Evolutionary conservation across 2,797 vertebrate species (phyloP).

Genomic region (Rhinichthys osculus): DNA sequence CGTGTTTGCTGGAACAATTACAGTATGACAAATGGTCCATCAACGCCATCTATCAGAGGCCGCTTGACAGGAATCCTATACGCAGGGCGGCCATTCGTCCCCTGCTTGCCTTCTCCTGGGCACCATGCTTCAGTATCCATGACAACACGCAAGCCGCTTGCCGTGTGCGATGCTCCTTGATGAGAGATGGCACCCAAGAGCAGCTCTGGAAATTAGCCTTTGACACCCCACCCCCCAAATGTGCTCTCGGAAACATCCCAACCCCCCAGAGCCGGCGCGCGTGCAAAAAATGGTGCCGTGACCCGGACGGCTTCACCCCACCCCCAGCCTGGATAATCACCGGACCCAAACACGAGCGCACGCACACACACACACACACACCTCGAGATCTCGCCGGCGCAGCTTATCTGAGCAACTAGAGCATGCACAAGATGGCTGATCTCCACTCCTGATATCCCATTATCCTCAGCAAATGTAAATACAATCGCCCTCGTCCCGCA

Average conservation of each 20-base stretch:
- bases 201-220: slow-evolving; percentile 86
- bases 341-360: neutral
- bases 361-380: slow-evolving; percentile 8
- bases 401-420: slow-evolving; percentile 46
- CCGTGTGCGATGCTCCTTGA: slow-evolving; percentile 81
- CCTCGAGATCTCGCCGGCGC: slow-evolving; percentile 11
- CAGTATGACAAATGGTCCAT: slow-evolving; percentile 99
- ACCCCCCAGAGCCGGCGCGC: slow-evolving; percentile 51
- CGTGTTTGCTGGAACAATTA: slow-evolving; percentile 99
- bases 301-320: slow-evolving; percentile 2
- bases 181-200: slow-evolving; percentile 81
- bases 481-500: slow-evolving; percentile 41
- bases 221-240: slow-evolving; percentile 69
- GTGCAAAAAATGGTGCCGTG: neutral
- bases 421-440: slow-evolving; percentile 64
- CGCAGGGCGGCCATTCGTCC: slow-evolving; percentile 94
- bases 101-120: slow-evolving; percentile 90
- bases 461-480: slow-evolving; percentile 58
- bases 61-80: slow-evolving; percentile 99
- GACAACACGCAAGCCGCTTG: slow-evolving; percentile 90
- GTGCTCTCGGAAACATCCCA: slow-evolving; percentile 34
- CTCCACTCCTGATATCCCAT: slow-evolving; percentile 62
- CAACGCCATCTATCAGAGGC: slow-evolving; percentile 97
- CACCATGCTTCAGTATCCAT: slow-evolving; percentile 94
- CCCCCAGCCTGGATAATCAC: slow-evolving; percentile 34